phyloP scores from a whole-genome alignment of 2,113 vertebrate genomes.

The Kryptolebias marmoratus region DNA sequence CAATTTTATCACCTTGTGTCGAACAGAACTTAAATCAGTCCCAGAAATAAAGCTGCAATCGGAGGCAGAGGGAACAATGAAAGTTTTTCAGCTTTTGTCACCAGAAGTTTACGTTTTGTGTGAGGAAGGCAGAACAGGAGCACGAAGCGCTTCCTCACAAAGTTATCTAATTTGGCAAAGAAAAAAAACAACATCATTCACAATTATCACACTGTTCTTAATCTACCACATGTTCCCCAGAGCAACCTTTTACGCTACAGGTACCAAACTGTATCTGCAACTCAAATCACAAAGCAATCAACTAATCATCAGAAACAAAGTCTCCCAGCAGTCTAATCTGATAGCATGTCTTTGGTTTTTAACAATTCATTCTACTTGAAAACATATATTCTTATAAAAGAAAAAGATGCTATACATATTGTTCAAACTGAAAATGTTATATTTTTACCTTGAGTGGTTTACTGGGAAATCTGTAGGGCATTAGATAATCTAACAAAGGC shows the following conservation, averaged over 20 bases:
- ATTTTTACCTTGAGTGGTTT: slow-evolving; percentile 11
- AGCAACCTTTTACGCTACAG: slow-evolving; percentile 33
- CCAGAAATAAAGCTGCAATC: slow-evolving; percentile 19
- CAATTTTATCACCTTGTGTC: slow-evolving; percentile 20
- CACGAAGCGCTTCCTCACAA: slow-evolving; percentile 8
- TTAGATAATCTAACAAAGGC: slow-evolving; percentile 8
- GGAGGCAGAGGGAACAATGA: not conserved
- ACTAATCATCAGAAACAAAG: slow-evolving; percentile 9
- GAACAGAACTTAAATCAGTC: slow-evolving; percentile 23
- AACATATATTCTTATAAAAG: not conserved
- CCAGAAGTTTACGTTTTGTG: not conserved
- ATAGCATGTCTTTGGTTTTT: slow-evolving; percentile 29
- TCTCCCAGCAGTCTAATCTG: slow-evolving; percentile 9
- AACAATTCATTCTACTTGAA: slow-evolving; percentile 17
- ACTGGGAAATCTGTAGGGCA: slow-evolving; percentile 9
- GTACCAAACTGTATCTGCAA: slow-evolving; percentile 38
- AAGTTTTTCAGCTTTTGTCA: not conserved
- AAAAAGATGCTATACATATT: not conserved
- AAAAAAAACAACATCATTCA: slow-evolving; percentile 14
- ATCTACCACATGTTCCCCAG: slow-evolving; percentile 21
- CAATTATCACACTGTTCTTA: not conserved
- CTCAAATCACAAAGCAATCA: slow-evolving; percentile 45
- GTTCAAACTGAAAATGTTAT: slow-evolving; percentile 13
- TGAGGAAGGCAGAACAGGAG: not conserved
- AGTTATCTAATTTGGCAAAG: not conserved